phyloP scores from a whole-genome alignment of 2,113 vertebrate species.

The Todiramphus saurophagus region DNA sequence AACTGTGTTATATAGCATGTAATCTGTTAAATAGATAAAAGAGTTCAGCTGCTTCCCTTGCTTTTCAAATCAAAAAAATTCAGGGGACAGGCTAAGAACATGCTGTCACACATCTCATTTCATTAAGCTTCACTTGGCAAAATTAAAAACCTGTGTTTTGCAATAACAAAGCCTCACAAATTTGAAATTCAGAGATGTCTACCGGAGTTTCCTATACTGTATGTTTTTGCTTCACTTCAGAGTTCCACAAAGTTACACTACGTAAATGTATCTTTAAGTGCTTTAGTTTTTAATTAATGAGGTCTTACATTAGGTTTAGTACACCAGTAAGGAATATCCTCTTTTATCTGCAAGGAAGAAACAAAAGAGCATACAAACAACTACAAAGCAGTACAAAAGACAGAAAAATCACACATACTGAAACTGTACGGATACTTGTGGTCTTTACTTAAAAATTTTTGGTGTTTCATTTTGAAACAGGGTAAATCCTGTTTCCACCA shows the following conservation, averaged over 20 bases:
- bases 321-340: not conserved
- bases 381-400: not conserved
- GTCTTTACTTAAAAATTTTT: not conserved
- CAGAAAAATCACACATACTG: not conserved
- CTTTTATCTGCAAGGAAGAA: not conserved
- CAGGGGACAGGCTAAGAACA: not conserved
- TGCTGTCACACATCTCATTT: not conserved
- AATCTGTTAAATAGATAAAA: not conserved
- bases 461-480: not conserved
- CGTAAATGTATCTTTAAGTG: not conserved
- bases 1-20: not conserved
- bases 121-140: not conserved
- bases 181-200: not conserved
- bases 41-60: not conserved
- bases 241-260: not conserved
- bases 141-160: not conserved
- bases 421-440: not conserved
- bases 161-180: not conserved
- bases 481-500: not conserved
- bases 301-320: not conserved
- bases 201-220: not conserved
- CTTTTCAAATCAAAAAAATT: not conserved
- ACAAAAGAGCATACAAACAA: not conserved
- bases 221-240: not conserved
- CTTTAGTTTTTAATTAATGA: not conserved